Evolutionary conservation across 1,140 invertebrate genomes (phyloP), one percentile per base, ranked within the genome.

Genomic region (Ericerus pela): DNA sequence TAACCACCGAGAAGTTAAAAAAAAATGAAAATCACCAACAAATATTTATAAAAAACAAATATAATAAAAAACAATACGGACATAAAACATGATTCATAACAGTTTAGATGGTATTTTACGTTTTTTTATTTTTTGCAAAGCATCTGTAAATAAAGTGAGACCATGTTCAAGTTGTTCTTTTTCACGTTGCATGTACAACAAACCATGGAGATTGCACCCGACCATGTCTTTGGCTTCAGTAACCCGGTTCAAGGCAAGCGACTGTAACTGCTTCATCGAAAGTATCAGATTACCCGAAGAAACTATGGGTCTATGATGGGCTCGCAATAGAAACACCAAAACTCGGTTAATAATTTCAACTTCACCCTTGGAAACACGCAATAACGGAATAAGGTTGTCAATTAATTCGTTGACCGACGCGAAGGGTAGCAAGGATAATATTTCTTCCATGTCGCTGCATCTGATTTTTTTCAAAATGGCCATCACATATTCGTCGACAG

Each of bases 191-290:
- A 90, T 62, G 65, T 88, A 82, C 54, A 80, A 73, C 61, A 96
- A 71, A 0, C 82, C 89, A 67, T 89, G 82, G 47, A 87, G 68
- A 73, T 97, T 98, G 66, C 83, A 88, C 2, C 90, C 92, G 54
- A 92, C 72, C 51, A 78, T 77, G 71, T 96, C 86, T 79, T 93
- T 75, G 26, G 84, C 68, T 59, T 79, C 68, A 51, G 72, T 68
- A 12, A 85, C 70, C 64, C 76, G 73, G 62, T 76, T 62, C 11
- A 72, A 63, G 1, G 80, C 74, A 37, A 79, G 69, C 27, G 70
- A 70, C 63, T 80, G 72, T 26, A 91, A 71, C 66, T 78, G 74
- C 64, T 82, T 76, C 43, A 95, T 66, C 26, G 81, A 71, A 20
- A 81, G 75, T 38, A 88, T 68, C 52, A 93, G 69, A 36, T 76